phyloP scores from a whole-genome alignment of 2,888 invertebrate genomes.

The Cerceris ruficornis region DNA sequence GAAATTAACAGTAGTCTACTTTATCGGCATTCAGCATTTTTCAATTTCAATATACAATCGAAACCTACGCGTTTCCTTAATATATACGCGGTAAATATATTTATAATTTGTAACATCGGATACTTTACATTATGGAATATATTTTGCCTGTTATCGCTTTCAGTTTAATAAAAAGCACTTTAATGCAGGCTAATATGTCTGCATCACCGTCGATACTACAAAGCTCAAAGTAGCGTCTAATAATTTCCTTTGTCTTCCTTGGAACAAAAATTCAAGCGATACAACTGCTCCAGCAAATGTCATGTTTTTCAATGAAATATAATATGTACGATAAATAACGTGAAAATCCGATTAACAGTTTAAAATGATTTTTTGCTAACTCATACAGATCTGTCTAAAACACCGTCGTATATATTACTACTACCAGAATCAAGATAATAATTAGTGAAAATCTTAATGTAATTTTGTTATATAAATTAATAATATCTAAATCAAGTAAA shows the following conservation, averaged over 20 bases:
- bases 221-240: slow-evolving; percentile 16
- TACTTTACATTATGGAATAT: background rate
- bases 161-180: slow-evolving; percentile 13
- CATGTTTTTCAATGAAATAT: slow-evolving; percentile 9
- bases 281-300: background rate
- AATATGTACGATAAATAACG: background rate
- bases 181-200: slow-evolving; percentile 31
- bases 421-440: slow-evolving; percentile 61
- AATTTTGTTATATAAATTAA: slow-evolving; percentile 1
- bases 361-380: slow-evolving; percentile 32
- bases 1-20: slow-evolving; percentile 14
- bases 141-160: background rate
- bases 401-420: slow-evolving; percentile 64
- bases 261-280: background rate
- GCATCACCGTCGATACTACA: slow-evolving; percentile 40
- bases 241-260: background rate
- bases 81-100: background rate
- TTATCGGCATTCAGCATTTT: slow-evolving; percentile 37
- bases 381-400: slow-evolving; percentile 66
- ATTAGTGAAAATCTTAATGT: slow-evolving; percentile 23
- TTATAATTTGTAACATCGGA: background rate
- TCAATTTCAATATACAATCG: background rate
- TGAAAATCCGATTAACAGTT: background rate
- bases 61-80: background rate
- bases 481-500: slow-evolving; percentile 3